Evolutionary conservation across 2,888 invertebrate species (phyloP), one percentile per base, ranked within the genome.

Genomic region (Euclidia mi): DNA sequence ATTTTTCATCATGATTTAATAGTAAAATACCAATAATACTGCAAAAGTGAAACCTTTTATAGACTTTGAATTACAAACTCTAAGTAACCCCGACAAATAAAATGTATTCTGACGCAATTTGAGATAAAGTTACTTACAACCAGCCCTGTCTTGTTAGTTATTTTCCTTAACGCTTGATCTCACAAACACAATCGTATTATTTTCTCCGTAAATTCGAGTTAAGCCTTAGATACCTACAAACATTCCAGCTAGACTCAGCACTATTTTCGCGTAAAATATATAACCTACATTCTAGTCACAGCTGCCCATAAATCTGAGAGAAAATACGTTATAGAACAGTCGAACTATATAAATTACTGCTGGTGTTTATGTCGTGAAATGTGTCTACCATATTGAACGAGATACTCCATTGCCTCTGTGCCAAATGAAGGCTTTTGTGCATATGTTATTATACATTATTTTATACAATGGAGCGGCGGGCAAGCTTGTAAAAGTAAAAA

Each of bases 131-230:
- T 6, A 25, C 7, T 25, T 25, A 34, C 4, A 34, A 34, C 1
- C 44, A 44, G 4, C 44, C 44, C 44, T 44, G 32, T 9, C 31
- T 15, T 10, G 12, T 15, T 15, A 6, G 28, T 42, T 31, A 43
- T 43, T 31, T 18, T 43, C 31, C 11, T 43, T 31, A 31, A 17
- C 31, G 17, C 31, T 43, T 12, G 14, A 45, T 12, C 17, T 34
- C 29, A 20, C 32, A 25, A 45, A 18, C 25, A 35, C 4, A 20
- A 20, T 14, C 14, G 15, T 20, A 45, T 34, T 45, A 44, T 43
- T 43, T 15, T 31, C 29, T 15, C 32, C 3, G n/a, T 38, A 18
- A 38, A 2, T 10, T n/a, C 11, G 37, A 18, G 15, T 18, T 18
- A 38, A 18, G 15, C 17, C 37, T 18, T 18, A 38, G 9, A 38